Percentiles rank a stretch among this genome's conserved stretches.
phyloP scores from a whole-genome alignment of 2,797 vertebrate species.

The Ispidina picta region DNA sequence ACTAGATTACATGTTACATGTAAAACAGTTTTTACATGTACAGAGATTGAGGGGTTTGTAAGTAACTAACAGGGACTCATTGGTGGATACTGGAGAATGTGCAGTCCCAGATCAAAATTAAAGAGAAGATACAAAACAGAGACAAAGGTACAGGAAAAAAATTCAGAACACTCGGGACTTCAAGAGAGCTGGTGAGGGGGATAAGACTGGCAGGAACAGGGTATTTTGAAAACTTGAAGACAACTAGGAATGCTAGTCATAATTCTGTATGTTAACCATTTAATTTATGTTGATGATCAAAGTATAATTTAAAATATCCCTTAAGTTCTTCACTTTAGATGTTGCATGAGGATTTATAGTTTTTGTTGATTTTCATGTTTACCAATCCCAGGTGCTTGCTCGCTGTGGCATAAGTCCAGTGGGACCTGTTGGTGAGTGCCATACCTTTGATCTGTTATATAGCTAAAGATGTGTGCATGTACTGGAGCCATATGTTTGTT shows the following conservation, averaged over 20 bases:
- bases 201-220: background rate
- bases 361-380: background rate
- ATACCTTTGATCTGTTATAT: background rate
- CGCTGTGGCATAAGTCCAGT: fast-evolving
- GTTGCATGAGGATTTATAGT: background rate
- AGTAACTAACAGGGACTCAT: background rate
- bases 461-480: background rate
- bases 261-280: background rate
- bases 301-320: background rate
- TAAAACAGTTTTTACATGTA: background rate
- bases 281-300: background rate
- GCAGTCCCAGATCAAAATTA: background rate
- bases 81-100: background rate
- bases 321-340: background rate
- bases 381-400: background rate
- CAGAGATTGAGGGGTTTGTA: background rate
- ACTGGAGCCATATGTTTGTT: background rate
- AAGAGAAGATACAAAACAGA: background rate
- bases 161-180: background rate
- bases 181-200: background rate
- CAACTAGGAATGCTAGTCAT: background rate
- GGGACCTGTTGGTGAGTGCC: background rate
- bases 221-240: background rate
- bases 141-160: background rate
- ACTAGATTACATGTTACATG: background rate